Base-by-base conservation (phyloP, 2,888 invertebrate species). In the Caenorhabditis panamensis region DNA sequence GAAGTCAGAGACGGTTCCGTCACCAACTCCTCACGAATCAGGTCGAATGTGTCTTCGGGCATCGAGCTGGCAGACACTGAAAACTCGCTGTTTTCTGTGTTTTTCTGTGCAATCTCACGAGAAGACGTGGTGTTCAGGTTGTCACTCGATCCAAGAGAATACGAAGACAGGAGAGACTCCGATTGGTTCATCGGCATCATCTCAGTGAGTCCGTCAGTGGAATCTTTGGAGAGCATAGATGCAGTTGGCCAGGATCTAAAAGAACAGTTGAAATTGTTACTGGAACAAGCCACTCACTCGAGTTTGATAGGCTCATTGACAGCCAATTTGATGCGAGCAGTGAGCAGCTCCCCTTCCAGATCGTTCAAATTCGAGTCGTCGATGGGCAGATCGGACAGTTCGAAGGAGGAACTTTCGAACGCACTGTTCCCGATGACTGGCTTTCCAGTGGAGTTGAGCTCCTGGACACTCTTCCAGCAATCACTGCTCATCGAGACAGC, bases 301-400 rank as follows among this genome's bases (percentile, higher is more conserved):
- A 49, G 11, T 5, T 18, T 20, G 24, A n/a, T 59, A 1, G 58
- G 66, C n/a, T 59, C 75, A n/a, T 67, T 66, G 8, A 67, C 67
- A 11, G 75, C 75, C 16, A 2, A 49, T 44, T 58, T 31, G 9
- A 67, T 67, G 1, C 24, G 51, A 16, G 67, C 37, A 31, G 20
- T 36, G 8, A 61, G 75, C 9, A 75, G 9, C 1, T 11, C 41
- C 20, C 47, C 61, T 16, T 66, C 67, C 53, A 75, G 49, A 53
- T 75, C 75, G 20, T 37, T 61, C 9, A 75, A 13, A 36, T 61
- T 75, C 8, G 61, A 59, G 31, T 75, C 75, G n/a, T 63, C 37
- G 24, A 13, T 58, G 22, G 5, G 16, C 13, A 54, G 36, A 36
- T 51, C 36, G 18, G 49, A 11, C 31, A 73, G 22, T 11, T 31